Base-by-base conservation (phyloP, 2,113 vertebrate species). In the Takifugu bimaculatus region DNA sequence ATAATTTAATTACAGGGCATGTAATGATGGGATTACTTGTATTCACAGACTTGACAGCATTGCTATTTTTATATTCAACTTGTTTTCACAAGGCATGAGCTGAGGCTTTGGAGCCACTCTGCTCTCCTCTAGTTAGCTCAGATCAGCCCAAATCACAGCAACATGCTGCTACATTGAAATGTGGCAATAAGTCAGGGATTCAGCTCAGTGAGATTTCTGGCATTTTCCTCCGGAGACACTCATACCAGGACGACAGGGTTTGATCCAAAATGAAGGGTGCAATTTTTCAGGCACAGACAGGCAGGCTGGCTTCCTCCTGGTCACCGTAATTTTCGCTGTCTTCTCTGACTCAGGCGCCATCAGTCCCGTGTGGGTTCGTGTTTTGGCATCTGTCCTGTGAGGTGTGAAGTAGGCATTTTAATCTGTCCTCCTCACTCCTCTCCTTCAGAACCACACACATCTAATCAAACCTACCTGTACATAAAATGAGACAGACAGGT, bases 401-500 rank as follows among this genome's bases (percentile, higher is more conserved):
- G 72, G 60, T 68, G 69, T 58, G 79, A 84, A 80, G 78, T 79
- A 83, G 86, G 82, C 72, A 61, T 76, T 79, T 83, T 85, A 79
- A 63, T 63, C 53, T 51, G 32, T 68, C 64, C 54, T 65, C 48
- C 68, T 66, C 60, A 72, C 65, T 55, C 26, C 62, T 52, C 54
- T 77, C 45, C 79, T 70, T 81, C 65, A 63, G 69, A 79, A 82
- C 82, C 50, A 68, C 70, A 75, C 74, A 48, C 13, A 39, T 45
- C 76, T 77, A 82, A 84, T 89, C 74, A 87, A 74, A 79, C 76
- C 74, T 64, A 82, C 85, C 84, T 72, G 82, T 75, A 82, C 76
- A 52, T 68, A 75, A 89, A 88, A 84, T 72, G 73, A 86, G 86
- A 86, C 85, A 79, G 89, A 83, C 85, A 87, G 86, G 80, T 83